Evolutionary conservation across 1,140 invertebrate species (phyloP).

Genomic region (Protaetia brevitarsis): DNA sequence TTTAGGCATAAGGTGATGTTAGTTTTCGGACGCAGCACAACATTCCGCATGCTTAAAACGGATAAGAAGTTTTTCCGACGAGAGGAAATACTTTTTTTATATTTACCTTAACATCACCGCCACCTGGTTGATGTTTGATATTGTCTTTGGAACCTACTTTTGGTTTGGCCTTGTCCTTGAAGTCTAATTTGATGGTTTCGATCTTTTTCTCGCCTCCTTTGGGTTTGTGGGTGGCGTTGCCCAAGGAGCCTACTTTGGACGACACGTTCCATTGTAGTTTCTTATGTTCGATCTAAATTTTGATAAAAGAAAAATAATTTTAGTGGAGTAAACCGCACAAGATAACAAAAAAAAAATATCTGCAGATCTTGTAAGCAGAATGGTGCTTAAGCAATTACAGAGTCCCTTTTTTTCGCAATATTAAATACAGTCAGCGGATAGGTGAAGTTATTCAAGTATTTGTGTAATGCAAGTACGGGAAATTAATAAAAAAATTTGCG

Average conservation of each 20-base stretch:
- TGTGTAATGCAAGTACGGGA: too few relatives aligned
- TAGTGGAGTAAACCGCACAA: neutral
- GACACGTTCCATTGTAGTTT: constrained; percentile 92
- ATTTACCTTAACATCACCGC: constrained; percentile 85
- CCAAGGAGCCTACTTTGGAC: constrained; percentile 88
- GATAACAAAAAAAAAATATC: neutral
- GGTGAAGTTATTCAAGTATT: too few relatives aligned
- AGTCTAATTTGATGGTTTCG: constrained; percentile 83
- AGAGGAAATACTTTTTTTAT: neutral
- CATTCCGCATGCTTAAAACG: constrained; percentile 19
- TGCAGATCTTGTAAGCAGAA: too few relatives aligned
- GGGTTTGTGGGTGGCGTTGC: constrained; percentile 90
- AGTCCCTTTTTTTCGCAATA: neutral
- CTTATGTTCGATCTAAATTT: constrained; percentile 69
- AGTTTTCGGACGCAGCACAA: neutral
- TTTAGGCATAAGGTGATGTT: constrained; percentile 18
- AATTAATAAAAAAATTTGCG: too few relatives aligned
- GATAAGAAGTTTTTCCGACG: neutral
- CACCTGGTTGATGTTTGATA: constrained; percentile 81
- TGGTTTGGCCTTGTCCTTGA: constrained; percentile 88
- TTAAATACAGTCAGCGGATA: neutral
- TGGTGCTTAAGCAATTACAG: too few relatives aligned
- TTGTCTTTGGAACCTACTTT: constrained; percentile 93
- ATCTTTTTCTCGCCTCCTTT: constrained; percentile 93
- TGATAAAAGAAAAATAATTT: neutral